A percentile compares a stretch with the other conserved stretches of the same genome.
Conservation (phyloP, 2,888 invertebrate species). For the Nysson spinosus region DNA sequence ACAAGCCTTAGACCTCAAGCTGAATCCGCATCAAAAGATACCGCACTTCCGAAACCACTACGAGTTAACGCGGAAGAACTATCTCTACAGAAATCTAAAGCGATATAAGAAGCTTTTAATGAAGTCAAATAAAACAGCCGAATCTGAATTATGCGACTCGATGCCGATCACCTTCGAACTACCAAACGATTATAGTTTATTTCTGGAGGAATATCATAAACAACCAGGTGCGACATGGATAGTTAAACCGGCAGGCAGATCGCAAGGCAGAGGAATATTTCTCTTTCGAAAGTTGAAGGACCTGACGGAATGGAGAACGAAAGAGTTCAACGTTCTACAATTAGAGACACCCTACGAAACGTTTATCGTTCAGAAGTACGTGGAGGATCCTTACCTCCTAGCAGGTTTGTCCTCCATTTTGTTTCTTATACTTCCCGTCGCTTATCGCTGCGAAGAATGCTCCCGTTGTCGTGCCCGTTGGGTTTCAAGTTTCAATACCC, state of each 20-base stretch:
- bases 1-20: slow-evolving; percentile 63
- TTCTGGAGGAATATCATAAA: slow-evolving; percentile 81
- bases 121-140: slow-evolving; percentile 66
- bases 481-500: slow-evolving; percentile 13
- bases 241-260: slow-evolving; percentile 82
- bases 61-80: slow-evolving; percentile 81
- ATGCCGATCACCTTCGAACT: slow-evolving; percentile 81
- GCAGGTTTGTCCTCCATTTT: slow-evolving; percentile 75
- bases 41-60: slow-evolving; percentile 82
- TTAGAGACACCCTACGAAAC: slow-evolving; percentile 51
- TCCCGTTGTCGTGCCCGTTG: slow-evolving; percentile 13
- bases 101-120: slow-evolving; percentile 72
- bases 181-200: slow-evolving; percentile 81
- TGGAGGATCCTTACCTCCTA: slow-evolving; percentile 81
- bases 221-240: slow-evolving; percentile 81
- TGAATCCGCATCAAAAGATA: slow-evolving; percentile 76
- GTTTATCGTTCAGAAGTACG: slow-evolving; percentile 81
- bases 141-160: slow-evolving; percentile 79
- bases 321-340: slow-evolving; percentile 45
- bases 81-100: slow-evolving; percentile 80
- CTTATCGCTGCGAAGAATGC: slow-evolving; percentile 32
- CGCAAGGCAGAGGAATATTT: slow-evolving; percentile 82
- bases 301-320: slow-evolving; percentile 69
- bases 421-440: slow-evolving; percentile 7
- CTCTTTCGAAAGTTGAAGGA: slow-evolving; percentile 78